These are phyloP conservation scores for Sphecodes monilicornis DNA, from an alignment of 2,888 invertebrate genomes.

Conservation along the genomic window DNA sequence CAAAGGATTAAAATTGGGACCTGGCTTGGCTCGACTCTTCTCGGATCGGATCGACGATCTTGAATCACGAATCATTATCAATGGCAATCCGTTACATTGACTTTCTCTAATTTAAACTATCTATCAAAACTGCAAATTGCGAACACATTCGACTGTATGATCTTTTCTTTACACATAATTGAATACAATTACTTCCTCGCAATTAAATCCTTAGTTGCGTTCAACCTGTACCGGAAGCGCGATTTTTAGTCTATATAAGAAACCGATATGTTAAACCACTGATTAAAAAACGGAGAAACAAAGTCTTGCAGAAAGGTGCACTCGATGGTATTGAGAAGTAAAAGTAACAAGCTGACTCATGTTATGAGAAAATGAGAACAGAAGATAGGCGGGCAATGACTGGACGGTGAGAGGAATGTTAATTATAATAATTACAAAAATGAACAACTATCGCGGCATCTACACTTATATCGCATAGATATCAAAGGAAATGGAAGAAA, in stretches of 20 bases:
- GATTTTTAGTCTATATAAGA: neutral
- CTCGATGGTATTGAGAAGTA: conserved; percentile 6
- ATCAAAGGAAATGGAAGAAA: neutral
- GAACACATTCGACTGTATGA: neutral
- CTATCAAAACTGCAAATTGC: neutral
- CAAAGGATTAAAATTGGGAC: conserved; percentile 45
- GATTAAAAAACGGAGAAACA: neutral
- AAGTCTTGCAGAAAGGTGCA: neutral
- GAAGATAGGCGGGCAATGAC: conserved; percentile 20
- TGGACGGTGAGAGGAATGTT: conserved; percentile 16
- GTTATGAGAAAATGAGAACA: conserved; percentile 26
- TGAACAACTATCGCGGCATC: neutral
- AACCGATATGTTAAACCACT: neutral
- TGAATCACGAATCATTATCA: conserved; percentile 15
- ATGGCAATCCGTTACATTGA: neutral
- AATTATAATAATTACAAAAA: conserved; percentile 24
- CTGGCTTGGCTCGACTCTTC: neutral
- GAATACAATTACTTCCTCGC: neutral
- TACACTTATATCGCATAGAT: neutral
- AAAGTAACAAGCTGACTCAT: conserved; percentile 32
- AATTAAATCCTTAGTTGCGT: neutral
- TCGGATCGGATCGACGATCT: neutral
- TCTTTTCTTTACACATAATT: neutral
- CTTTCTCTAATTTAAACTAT: neutral
- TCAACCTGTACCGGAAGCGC: neutral